Percentiles rank a stretch among this genome's conserved stretches.
Evolutionary conservation across 2,113 vertebrate genomes (phyloP).

Genomic region (Polyodon spathula): DNA sequence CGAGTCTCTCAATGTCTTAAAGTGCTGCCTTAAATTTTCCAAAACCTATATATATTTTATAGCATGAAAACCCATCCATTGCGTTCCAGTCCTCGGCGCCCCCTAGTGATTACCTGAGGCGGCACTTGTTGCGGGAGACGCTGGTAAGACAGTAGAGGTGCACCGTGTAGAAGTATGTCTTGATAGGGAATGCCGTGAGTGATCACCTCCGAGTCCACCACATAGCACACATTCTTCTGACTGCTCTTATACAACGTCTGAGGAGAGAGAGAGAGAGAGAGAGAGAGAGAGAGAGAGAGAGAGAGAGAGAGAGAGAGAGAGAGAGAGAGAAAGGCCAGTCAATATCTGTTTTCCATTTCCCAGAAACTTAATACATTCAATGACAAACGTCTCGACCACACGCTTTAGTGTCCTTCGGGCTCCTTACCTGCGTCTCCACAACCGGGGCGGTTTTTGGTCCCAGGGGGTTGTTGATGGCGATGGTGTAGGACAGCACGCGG

Average conservation of each 20-base stretch:
- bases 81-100: not conserved
- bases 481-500: constrained; percentile 75
- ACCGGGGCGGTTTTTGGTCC: constrained; percentile 79
- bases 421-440: constrained; percentile 76
- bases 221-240: constrained; percentile 60
- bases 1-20: no score
- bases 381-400: no score
- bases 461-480: constrained; percentile 80
- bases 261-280: no score
- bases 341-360: no score
- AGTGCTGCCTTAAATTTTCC: no score
- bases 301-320: no score
- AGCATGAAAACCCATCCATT: not conserved
- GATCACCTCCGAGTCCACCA: constrained; percentile 80
- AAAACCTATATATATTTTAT: no score
- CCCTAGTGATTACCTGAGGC: constrained; percentile 58
- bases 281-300: no score
- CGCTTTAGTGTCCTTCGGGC: no score
- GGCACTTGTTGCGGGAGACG: constrained; percentile 70
- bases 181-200: constrained; percentile 86
- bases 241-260: constrained; percentile 63
- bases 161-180: constrained; percentile 83
- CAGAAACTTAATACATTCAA: no score
- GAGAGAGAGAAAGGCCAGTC: no score
- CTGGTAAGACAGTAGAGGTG: constrained; percentile 83